Evolutionary conservation across 2,113 vertebrate species (phyloP), one percentile per base, ranked within the genome.

Genomic region (Etheostoma cragini): DNA sequence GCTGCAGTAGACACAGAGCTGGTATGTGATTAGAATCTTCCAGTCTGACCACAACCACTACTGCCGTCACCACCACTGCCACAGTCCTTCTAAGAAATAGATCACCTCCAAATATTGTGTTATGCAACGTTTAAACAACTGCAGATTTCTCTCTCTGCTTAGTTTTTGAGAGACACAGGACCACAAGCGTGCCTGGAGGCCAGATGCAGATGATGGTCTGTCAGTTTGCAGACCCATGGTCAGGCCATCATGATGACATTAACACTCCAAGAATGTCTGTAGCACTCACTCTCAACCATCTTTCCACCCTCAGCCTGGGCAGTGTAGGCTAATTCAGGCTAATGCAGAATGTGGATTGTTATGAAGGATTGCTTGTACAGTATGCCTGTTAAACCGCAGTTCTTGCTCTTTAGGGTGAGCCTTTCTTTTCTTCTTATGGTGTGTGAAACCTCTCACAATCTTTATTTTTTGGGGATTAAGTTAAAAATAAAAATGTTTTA

Each of bases 171-270:
- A 83, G 79, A 87, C 78, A 22, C 26, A 16, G 82, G 87, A 92
- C 93, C 92, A 84, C 92, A 92, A 87, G 88, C 89, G 83, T 90
- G 93, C 91, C 88, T 90, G 78, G 22, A 89, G 89, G 82, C 88
- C 89, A 86, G 86, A 88, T 87, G 84, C 81, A 89, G 87, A 93
- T 92, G 92, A 92, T 74, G 83, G 85, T 90, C 87, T 91, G 93
- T 90, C 92, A 92, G 89, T 83, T 85, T 88, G 85, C 83, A 81
- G 90, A 92, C 87, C 81, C 76, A 88, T 79, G 88, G 78, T 90
- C 86, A 87, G 90, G 82, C 88, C 80, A 61, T 91, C 80, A 71
- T 84, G 81, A 89, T 88, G 90, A 89, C 88, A 92, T 89, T 91
- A 89, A 85, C 82, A 82, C 92, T 91, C 84, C 72, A 89, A 87